Conservation (phyloP, 2,888 invertebrate genomes). For the Anarsia innoxiella region DNA sequence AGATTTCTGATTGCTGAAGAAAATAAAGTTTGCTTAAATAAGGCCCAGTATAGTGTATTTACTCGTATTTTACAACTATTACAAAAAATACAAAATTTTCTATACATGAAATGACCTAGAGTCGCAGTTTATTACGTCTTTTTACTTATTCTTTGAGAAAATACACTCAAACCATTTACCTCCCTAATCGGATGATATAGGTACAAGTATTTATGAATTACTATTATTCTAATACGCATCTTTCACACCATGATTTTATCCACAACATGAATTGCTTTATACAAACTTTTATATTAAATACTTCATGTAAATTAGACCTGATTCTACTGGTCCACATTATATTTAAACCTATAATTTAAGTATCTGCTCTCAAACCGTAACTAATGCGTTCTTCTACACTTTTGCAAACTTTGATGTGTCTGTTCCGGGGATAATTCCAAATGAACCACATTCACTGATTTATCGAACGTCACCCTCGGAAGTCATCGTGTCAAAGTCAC, state of each 20-base stretch:
- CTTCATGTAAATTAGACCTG: conserved; percentile 42
- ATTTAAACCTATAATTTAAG: conserved; percentile 11
- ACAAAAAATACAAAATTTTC: conserved; percentile 42
- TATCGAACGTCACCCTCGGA: conserved; percentile 65
- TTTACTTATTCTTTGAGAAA: conserved; percentile 2
- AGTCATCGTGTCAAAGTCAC: conserved; percentile 72
- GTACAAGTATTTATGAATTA: not conserved
- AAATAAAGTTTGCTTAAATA: conserved; percentile 8
- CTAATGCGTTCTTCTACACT: conserved; percentile 42
- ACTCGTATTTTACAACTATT: conserved; percentile 26
- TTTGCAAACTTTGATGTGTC: conserved; percentile 37
- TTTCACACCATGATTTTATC: not conserved
- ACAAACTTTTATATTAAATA: conserved; percentile 10
- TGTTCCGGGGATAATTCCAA: conserved; percentile 47
- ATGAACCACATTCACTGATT: conserved; percentile 58
- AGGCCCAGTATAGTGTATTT: conserved; percentile 7
- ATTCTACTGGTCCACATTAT: conserved; percentile 45
- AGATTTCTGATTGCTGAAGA: conserved; percentile 5
- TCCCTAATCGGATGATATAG: conserved; percentile 3
- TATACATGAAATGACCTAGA: conserved; percentile 17
- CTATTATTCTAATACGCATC: not conserved
- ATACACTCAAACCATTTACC: conserved; percentile 1
- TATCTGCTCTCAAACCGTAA: no score
- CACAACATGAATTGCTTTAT: not conserved
- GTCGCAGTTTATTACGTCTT: conserved; percentile 2